Conservation (phyloP, 1,140 invertebrate genomes). For the Trichonephila inaurata region DNA sequence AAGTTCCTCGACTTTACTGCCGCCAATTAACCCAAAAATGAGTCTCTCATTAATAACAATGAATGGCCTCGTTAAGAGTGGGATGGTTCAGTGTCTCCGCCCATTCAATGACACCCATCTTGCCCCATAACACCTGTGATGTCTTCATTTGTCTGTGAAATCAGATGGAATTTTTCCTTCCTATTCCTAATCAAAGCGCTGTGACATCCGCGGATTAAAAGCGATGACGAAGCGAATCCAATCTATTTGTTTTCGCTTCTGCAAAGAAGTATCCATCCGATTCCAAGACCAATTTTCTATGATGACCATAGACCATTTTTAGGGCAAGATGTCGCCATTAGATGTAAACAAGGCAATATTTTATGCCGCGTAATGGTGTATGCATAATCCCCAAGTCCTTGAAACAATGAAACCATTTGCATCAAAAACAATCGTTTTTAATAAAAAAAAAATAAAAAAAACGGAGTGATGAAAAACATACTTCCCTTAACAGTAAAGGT, state of each 20-base stretch:
- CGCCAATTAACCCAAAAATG: conserved; percentile 68
- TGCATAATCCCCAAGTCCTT: too few relatives aligned
- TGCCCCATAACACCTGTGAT: conserved; percentile 63
- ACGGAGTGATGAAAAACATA: too few relatives aligned
- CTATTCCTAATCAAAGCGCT: neutral
- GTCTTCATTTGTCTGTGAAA: conserved; percentile 50
- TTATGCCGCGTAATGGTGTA: too few relatives aligned
- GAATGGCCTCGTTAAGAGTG: conserved; percentile 58
- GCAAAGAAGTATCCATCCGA: neutral
- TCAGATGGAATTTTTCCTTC: conserved; percentile 35
- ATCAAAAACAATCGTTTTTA: too few relatives aligned
- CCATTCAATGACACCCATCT: conserved; percentile 38
- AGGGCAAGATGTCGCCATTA: neutral
- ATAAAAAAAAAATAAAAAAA: too few relatives aligned
- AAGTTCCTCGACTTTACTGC: neutral
- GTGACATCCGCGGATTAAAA: conserved; percentile 16
- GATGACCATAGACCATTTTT: conserved; percentile 22
- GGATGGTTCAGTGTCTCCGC: conserved; percentile 53
- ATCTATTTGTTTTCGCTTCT: neutral
- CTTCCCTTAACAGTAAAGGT: too few relatives aligned
- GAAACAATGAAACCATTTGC: too few relatives aligned
- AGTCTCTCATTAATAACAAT: conserved; percentile 69
- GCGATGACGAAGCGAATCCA: neutral
- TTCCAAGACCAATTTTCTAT: conserved; percentile 7
- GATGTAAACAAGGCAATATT: too few relatives aligned